Evolutionary conservation across 2,888 invertebrate species (phyloP), one percentile per base, ranked within the genome.

Genomic region (Bombylius discolor): DNA sequence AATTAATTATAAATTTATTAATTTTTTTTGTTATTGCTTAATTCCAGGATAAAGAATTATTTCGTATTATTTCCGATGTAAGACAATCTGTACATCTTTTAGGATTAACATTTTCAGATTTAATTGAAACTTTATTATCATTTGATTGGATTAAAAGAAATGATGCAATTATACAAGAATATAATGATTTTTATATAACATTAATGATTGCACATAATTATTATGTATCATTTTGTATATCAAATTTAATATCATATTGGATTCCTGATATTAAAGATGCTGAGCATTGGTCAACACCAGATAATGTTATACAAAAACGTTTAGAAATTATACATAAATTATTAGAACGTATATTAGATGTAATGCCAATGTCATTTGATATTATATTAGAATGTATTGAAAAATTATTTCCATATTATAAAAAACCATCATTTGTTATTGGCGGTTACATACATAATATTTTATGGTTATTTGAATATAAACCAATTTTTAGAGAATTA

Each of bases 361-460:
- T 70, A 3, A 70, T 74, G 47, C 85, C 85, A 23, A 79, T 84
- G 81, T 82, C 85, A 33, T 82, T 81, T 64, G 83, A 85, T 59
- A 71, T 87, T 32, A 70, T 92, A 23, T 68, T 87, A 62, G 80
- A 84, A 50, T 76, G 81, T 12, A 72, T 90, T 23, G 75, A 78
- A 55, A 76, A 77, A 5, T 76, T 79, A 51, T 93, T 85, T 71
- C 95, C 95, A 0, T 94, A 89, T 69, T 80, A 83, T 68, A 85
- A 82, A 65, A 82, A 80, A 56, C 77, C 83, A 1, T 74, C 82
- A 5, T 82, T 82, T 64, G 69, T 79, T 1, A 86, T 89, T 61
- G 84, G 86, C 65, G 81, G 84, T 12, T 95, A 87, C 70, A 70
- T 90, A 23, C 81, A 85, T 66, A 91, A 92, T 71, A 70, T 92